Base-by-base conservation (phyloP, 1,140 invertebrate species). In the Stenopsyche tienmushanensis region DNA sequence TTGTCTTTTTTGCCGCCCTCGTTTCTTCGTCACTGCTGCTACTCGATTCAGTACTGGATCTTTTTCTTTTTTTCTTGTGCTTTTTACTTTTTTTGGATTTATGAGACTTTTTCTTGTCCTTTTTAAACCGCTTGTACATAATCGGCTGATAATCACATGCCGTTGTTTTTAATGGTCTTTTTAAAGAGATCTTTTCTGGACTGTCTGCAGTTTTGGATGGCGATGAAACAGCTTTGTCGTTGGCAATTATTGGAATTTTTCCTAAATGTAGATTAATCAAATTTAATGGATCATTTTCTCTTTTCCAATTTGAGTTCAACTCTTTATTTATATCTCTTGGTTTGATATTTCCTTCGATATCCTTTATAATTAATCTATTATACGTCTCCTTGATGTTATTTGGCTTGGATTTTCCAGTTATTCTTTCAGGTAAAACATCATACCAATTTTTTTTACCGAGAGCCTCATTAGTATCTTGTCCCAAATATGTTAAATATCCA, bases 401-500 rank as follows among this genome's bases (percentile, higher is more conserved):
- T 34, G 74, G 64, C 39, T 74, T 75, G 21, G 69, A 67, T 68
- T 77, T 74, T 59, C 69, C 71, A 55, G 72, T 75, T 62, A 78
- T 34, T 66, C 82, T 76, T 21, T 81, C 78, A 54, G 89, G 89
- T 17, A 85, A 71, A 67, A 88, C 81, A 74, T 92, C 85, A 78
- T 93, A 95, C 91, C 92, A 95, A 71, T 88, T 91, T 64, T 84
- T 85, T 71, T 88, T 88, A 15, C 89, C 89, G 1, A 88, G 84
- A 8, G 88, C 84, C 80, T 98, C 95, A 76, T 92, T 88, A 47
- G 93, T 90, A 75, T 95, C 91, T 80, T 99, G 96, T 0, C 95
- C 96, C 52, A 99, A 82, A 82, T 98, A 98, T 42, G 94, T 98
- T 15, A 99, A 81, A 73, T 96, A 91, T 1, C 97, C 97, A 73